These are phyloP conservation scores for Megathymus violae DNA, from an alignment of 1,140 invertebrate species.

Conservation along the genomic window DNA sequence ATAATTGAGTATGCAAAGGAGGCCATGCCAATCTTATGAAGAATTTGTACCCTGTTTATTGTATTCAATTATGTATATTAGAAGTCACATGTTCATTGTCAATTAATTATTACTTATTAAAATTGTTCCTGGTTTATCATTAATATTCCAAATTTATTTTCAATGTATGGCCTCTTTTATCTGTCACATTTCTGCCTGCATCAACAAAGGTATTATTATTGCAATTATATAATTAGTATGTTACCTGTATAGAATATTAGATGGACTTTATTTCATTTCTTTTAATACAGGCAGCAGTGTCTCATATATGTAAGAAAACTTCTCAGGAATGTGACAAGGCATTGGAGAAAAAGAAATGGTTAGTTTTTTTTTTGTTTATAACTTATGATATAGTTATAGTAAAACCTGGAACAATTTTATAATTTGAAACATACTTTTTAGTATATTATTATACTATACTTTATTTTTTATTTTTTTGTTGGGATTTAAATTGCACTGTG, in stretches of 20 bases:
- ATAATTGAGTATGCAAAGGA: conserved; percentile 51
- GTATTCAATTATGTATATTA: conserved; percentile 1
- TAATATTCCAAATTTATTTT: conserved; percentile 31
- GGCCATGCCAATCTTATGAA: conserved; percentile 45
- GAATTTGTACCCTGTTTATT: conserved; percentile 11
- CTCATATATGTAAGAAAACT: conserved; percentile 59
- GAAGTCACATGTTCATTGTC: background rate
- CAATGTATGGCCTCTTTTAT: conserved; percentile 71
- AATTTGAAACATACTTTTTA: conserved; percentile 3
- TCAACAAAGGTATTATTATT: background rate
- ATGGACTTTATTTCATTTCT: conserved; percentile 41
- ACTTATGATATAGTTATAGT: conserved; percentile 38
- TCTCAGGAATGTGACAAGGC: conserved; percentile 59
- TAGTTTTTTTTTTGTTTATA: conserved; percentile 53
- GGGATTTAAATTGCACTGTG: no score
- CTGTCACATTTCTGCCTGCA: conserved; percentile 39
- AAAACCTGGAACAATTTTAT: conserved; percentile 54
- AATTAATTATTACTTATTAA: conserved; percentile 22
- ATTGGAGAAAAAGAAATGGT: conserved; percentile 64
- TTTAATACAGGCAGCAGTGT: conserved; percentile 60
- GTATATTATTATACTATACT: conserved; percentile 9
- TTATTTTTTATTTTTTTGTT: conserved; percentile 13
- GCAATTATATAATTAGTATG: background rate
- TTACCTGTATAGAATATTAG: background rate
- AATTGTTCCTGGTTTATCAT: conserved; percentile 56